Base-by-base conservation (phyloP, 2,113 vertebrate genomes). In the Asarcornis scutulata region DNA sequence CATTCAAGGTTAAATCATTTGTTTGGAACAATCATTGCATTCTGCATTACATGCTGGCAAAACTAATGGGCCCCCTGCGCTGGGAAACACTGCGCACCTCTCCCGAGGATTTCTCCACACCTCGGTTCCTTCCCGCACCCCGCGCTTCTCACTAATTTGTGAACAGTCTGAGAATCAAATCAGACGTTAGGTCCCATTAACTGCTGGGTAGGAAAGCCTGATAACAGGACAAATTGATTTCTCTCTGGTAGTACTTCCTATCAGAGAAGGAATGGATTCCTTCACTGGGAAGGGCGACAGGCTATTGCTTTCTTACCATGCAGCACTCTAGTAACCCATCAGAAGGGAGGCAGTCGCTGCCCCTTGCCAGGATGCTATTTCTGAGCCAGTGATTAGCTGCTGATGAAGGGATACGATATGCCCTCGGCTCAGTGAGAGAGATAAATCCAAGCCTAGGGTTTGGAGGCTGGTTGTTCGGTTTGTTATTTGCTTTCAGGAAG, bases 1-100 rank as follows among this genome's bases (percentile, higher is more conserved):
- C 56, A 12, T 89, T 96, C 95, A 86, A 96, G 92, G 95, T 95
- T 97, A 96, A 96, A 88, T 67, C 31, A 66, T 68, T 96, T 91
- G 77, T 88, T 95, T 71, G 72, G 74, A 93, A 91, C 91, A 77
- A 83, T 86, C 81, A 42, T 14, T 63, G 80, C 63, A 22, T 92
- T 86, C 93, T 71, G 79, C 74, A 18, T 88, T 78, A 94, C 88
- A 91, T 1, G 6, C 59, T 13, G 5, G 58, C 53, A 91, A 91
- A 95, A 92, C 84, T 91, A 96, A 93, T 52, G 83, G 62, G 4
- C 34, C 40, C 67, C 29, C 32, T 2, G 31, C 88, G 88, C 67
- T 69, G 40, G 67, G 58, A 64, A 75, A 50, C 3, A 0, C 40
- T 59, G 20, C 1, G 3, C 7, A 10, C 60, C 62, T 62, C 89